phyloP scores from a whole-genome alignment of 2,888 invertebrate genomes.

The Lasioglossum vierecki region DNA sequence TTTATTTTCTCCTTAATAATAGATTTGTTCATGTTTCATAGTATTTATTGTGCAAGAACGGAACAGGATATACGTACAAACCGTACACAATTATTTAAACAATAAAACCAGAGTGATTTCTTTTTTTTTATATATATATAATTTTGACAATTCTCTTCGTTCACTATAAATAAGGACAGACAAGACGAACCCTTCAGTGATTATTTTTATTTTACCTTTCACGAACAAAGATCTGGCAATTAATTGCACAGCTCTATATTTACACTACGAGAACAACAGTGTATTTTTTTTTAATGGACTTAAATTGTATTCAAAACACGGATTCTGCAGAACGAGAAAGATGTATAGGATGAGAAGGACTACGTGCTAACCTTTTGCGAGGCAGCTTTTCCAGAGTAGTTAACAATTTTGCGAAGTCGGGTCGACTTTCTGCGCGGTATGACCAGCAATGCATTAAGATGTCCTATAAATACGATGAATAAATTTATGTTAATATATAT shows the following conservation, averaged over 20 bases:
- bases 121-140: background rate
- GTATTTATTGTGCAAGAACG: conserved; percentile 39
- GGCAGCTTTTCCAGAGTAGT: conserved; percentile 96
- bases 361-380: conserved; percentile 96
- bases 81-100: conserved; percentile 26
- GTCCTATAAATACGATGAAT: conserved; percentile 87
- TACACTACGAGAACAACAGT: conserved; percentile 80
- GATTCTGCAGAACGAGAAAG: conserved; percentile 98
- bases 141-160: conserved; percentile 8
- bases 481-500: conserved; percentile 33
- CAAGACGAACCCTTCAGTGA: conserved; percentile 70
- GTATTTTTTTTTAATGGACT: conserved; percentile 79
- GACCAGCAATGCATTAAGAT: conserved; percentile 99
- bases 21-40: conserved; percentile 17
- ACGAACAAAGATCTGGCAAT: conserved; percentile 78
- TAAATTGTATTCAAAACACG: conserved; percentile 88
- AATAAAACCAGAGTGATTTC: conserved; percentile 27
- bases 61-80: conserved; percentile 30
- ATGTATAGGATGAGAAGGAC: conserved; percentile 99
- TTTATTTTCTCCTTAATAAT: conserved; percentile 35
- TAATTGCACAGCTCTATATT: conserved; percentile 77
- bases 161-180: conserved; percentile 33
- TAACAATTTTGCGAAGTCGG: conserved; percentile 94
- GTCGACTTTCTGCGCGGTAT: conserved; percentile 92
- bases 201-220: conserved; percentile 74